These are phyloP conservation scores for Prosapia bicincta DNA, from an alignment of 2,888 invertebrate species.

Conservation along the genomic window DNA sequence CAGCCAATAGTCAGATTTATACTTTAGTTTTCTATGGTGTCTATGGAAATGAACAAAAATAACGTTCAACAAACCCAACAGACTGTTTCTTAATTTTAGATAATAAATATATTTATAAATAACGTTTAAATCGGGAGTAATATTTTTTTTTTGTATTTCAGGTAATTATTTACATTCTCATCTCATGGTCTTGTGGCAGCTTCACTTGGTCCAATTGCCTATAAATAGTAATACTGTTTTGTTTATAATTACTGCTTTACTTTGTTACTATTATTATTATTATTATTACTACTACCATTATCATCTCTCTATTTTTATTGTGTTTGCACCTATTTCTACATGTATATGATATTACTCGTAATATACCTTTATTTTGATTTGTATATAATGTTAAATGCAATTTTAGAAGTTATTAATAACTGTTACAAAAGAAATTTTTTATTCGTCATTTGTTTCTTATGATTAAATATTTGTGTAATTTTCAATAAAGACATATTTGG, in stretches of 20 bases:
- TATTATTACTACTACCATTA: too few relatives aligned
- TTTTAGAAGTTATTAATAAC: neutral
- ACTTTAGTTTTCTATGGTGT: too few relatives aligned
- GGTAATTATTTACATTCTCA: conserved; percentile 76
- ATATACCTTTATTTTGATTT: neutral
- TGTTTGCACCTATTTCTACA: neutral
- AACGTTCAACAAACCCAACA: too few relatives aligned
- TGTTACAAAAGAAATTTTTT: neutral
- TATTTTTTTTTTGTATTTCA: conserved; percentile 41
- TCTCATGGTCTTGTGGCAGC: conserved; percentile 85
- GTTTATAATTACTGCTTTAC: neutral
- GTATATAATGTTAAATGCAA: neutral
- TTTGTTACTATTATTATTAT: neutral
- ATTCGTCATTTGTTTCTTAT: neutral
- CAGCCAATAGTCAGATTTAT: too few relatives aligned
- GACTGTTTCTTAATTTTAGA: too few relatives aligned
- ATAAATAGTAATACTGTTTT: neutral
- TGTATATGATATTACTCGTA: neutral
- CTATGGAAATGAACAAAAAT: too few relatives aligned
- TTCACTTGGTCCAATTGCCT: neutral
- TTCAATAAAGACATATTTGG: too few relatives aligned
- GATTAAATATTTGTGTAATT: too few relatives aligned
- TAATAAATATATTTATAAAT: too few relatives aligned
- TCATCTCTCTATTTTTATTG: too few relatives aligned
- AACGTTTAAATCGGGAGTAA: too few relatives aligned